Evolutionary conservation across 1,140 invertebrate species (phyloP).

Genomic region (Centruroides vittatus): DNA sequence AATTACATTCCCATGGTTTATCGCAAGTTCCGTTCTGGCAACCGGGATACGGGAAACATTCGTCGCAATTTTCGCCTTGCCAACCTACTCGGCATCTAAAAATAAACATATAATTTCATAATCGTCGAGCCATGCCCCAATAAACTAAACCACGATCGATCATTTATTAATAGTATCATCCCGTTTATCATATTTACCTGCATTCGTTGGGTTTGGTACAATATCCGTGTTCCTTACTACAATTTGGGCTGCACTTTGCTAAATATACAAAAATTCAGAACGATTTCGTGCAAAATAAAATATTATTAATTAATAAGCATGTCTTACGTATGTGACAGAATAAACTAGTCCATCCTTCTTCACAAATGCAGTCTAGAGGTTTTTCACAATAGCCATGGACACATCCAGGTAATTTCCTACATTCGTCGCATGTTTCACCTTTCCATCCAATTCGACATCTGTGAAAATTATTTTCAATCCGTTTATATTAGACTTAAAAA

Average conservation of each 20-base stretch:
- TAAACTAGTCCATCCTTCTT: constrained; percentile 32
- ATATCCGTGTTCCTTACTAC: constrained; percentile 64
- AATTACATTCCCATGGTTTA: constrained; percentile 26
- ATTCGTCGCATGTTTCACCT: constrained; percentile 60
- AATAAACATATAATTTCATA: too few species aligned
- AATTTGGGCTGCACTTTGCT: constrained; percentile 40
- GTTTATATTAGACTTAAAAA: background rate
- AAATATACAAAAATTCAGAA: constrained; percentile 32
- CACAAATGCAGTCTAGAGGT: constrained; percentile 27
- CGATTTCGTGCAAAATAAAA: constrained; percentile 30
- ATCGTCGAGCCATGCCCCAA: too few species aligned
- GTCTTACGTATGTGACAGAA: constrained; percentile 69
- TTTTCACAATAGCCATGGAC: constrained; percentile 25
- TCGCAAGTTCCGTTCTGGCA: constrained; percentile 25
- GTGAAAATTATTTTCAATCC: constrained; percentile 1
- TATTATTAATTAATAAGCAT: background rate
- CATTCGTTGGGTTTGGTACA: constrained; percentile 63
- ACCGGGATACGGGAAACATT: constrained; percentile 48
- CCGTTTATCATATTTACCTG: constrained; percentile 2
- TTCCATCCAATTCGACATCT: constrained; percentile 69
- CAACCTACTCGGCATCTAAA: constrained; percentile 57
- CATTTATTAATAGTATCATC: too few species aligned
- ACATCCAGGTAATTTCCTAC: constrained; percentile 43
- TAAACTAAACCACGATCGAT: too few species aligned
- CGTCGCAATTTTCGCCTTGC: constrained; percentile 58